phyloP scores from a whole-genome alignment of 1,140 invertebrate species.

The Lerema accius region DNA sequence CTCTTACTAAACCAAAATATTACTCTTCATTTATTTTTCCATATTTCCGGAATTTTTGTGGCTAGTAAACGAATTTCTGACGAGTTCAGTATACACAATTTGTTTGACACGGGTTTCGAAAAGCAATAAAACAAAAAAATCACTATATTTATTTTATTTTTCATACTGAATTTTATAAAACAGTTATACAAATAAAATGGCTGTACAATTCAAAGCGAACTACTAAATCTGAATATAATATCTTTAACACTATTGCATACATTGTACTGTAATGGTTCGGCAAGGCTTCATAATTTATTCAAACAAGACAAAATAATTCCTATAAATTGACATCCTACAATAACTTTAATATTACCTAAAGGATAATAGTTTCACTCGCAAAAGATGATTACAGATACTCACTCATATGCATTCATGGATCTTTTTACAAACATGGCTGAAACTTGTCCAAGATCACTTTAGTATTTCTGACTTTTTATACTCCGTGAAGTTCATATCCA shows the following conservation, averaged over 20 bases:
- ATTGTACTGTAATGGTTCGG: constrained; percentile 22
- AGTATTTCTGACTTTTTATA: neutral
- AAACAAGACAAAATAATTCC: constrained; percentile 9
- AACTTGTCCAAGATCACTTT: too few relatives aligned
- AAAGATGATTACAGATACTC: neutral
- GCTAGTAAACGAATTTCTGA: too few relatives aligned
- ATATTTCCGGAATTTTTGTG: too few relatives aligned
- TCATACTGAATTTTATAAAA: constrained; percentile 69
- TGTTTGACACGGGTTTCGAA: too few relatives aligned
- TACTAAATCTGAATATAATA: constrained; percentile 20
- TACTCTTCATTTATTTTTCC: too few relatives aligned
- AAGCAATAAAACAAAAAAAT: constrained; percentile 42
- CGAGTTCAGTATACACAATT: neutral
- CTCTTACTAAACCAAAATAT: too few relatives aligned
- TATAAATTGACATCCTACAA: neutral
- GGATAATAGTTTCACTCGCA: neutral
- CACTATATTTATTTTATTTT: constrained; percentile 61
- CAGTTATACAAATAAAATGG: constrained; percentile 73
- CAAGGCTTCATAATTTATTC: constrained; percentile 6
- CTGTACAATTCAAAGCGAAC: constrained; percentile 68
- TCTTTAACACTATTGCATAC: constrained; percentile 11
- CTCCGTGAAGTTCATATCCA: neutral
- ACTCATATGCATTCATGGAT: too few relatives aligned
- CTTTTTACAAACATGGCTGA: neutral
- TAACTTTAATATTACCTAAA: neutral